Evolutionary conservation across 1,140 invertebrate genomes (phyloP), one percentile per base, ranked within the genome.

Genomic region (Listronotus bonariensis): DNA sequence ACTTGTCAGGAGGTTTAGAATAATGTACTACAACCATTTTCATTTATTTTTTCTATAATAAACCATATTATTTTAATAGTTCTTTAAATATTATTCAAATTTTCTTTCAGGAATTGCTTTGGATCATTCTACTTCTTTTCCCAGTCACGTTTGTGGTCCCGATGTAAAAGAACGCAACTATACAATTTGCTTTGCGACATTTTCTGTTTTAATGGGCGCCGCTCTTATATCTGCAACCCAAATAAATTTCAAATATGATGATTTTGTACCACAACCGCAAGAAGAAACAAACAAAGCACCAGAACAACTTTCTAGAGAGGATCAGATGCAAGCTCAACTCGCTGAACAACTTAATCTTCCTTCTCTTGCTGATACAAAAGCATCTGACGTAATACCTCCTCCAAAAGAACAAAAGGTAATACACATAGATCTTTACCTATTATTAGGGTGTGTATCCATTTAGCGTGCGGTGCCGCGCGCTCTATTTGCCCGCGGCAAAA

Each of bases 121-220:
- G 41, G 97, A 99, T 81, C 95, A 98, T 76, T 97, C 96, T 77
- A 97, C 86, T 67, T 90, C 84, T 73, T 99, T 92, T 82, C 92
- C 86, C 10, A 85, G 90, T 69, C 92, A 95, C 80, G 96, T 96
- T 0, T 99, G 97, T 76, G 89, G 88, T 0, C 91, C 92, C 1
- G 89, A 93, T 68, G 86, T 88, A 58, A 88, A 89, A 76, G 96
- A 98, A 76, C 95, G 97, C 75, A 99, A 99, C 78, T 99, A 99
- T 79, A 97, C 95, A 4, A 95, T 98, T 46, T 99, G 97, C 79
- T 99, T 99, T 80, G 93, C 95, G 0, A 96, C 96, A 12, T 99
- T 98, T 81, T 95, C 95, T 18, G 93, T 98, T 9, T 83, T 99
- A 1, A 99, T 99, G 96, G 91, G 92, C 1, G 93, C 92, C 55